A percentile compares a stretch with the other conserved stretches of the same genome.
Evolutionary conservation across 2,888 invertebrate species (phyloP).

Genomic region (Abrostola triplasia): DNA sequence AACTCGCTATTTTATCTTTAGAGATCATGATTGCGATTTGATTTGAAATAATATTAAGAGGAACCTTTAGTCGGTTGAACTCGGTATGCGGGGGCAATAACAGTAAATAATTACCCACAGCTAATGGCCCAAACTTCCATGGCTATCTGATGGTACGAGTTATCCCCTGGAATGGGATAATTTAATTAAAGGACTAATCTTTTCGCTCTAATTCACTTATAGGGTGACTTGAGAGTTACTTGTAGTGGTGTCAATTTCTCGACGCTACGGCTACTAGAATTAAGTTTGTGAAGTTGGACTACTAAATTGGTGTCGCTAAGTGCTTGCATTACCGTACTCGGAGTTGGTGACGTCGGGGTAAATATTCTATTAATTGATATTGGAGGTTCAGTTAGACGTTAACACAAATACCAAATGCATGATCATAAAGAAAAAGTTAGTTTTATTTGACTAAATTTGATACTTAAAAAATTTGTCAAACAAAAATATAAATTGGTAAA

Average conservation of each 20-base stretch:
- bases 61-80: background rate
- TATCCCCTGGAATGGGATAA: conserved; percentile 21
- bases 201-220: conserved; percentile 47
- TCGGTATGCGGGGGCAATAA: background rate
- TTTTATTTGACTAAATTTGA: no score
- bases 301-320: background rate
- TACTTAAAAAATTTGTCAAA: no score
- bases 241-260: conserved; percentile 28
- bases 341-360: no score
- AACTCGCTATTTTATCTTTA: no score
- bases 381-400: no score
- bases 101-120: conserved; percentile 29
- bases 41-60: no score
- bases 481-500: no score
- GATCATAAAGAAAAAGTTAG: no score
- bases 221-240: conserved; percentile 21
- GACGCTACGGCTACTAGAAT: conserved; percentile 18
- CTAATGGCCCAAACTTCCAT: conserved; percentile 25
- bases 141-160: conserved; percentile 29
- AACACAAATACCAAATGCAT: no score
- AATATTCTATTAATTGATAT: no score
- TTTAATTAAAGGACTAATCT: conserved; percentile 43
- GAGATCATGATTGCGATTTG: no score
- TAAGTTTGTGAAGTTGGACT: conserved; percentile 24
- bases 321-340: no score